These are phyloP conservation scores for Antheraea assamensis DNA, from an alignment of 2,888 invertebrate genomes.

Conservation along the genomic window DNA sequence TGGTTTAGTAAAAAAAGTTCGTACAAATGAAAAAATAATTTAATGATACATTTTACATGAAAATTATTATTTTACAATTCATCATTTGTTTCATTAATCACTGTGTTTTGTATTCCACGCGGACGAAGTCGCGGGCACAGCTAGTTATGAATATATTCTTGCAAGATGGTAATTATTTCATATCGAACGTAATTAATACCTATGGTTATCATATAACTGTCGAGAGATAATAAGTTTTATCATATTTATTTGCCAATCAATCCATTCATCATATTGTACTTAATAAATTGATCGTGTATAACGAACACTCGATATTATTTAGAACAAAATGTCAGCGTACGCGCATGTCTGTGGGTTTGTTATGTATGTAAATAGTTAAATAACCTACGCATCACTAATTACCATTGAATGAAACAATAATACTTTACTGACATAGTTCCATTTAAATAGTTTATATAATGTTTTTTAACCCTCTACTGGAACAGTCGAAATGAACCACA, in stretches of 20 bases:
- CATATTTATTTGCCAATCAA: slow-evolving; percentile 1
- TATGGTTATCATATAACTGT: not conserved
- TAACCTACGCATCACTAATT: slow-evolving; percentile 17
- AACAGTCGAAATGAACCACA: not conserved
- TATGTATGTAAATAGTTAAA: slow-evolving; percentile 1
- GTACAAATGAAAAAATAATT: too few species aligned
- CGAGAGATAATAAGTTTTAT: slow-evolving; percentile 7
- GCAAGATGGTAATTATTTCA: not conserved
- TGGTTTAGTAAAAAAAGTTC: too few species aligned
- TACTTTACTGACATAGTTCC: slow-evolving; percentile 18
- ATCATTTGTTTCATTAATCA: too few species aligned
- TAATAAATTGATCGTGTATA: slow-evolving; percentile 11
- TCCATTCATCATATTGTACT: slow-evolving; percentile 12
- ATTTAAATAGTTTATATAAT: slow-evolving; percentile 6
- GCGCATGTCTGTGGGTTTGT: slow-evolving; percentile 10
- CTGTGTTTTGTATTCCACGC: too few species aligned
- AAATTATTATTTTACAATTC: too few species aligned
- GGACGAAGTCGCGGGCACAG: too few species aligned
- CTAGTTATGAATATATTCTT: not conserved
- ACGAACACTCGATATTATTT: slow-evolving; percentile 16
- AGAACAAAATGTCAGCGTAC: slow-evolving; percentile 20
- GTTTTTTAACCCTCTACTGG: not conserved
- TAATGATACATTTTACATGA: too few species aligned
- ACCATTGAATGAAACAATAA: slow-evolving; percentile 19
- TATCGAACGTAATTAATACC: not conserved